Evolutionary conservation across 2,888 invertebrate genomes (phyloP).

Genomic region (Crepidodera aurea): DNA sequence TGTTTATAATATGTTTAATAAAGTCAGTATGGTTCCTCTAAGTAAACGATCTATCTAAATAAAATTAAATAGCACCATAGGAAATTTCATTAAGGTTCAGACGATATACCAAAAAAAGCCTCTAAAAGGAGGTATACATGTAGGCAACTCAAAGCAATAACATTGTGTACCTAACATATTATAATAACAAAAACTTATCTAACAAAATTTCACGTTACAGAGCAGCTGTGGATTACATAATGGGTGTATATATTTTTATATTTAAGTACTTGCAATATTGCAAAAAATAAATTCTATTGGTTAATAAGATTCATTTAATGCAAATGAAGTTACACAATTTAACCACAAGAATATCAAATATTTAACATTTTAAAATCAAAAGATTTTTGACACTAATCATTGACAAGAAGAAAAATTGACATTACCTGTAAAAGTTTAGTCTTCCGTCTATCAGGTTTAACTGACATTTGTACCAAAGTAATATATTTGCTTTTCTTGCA

Average conservation of each 20-base stretch:
- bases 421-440: too few species aligned
- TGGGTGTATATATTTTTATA: slow-evolving; percentile 16
- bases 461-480: too few species aligned
- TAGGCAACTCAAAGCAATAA: slow-evolving; percentile 21
- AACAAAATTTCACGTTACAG: neutral
- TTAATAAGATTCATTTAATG: neutral
- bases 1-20: slow-evolving; percentile 1
- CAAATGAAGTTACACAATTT: neutral
- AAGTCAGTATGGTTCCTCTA: slow-evolving; percentile 21
- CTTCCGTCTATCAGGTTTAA: too few species aligned
- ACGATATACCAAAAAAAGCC: slow-evolving; percentile 12
- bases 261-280: neutral
- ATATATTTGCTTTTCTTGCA: too few species aligned
- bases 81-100: slow-evolving; percentile 11
- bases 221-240: slow-evolving; percentile 7
- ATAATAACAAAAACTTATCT: slow-evolving; percentile 14
- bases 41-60: slow-evolving; percentile 7
- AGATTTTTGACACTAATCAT: too few species aligned
- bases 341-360: neutral
- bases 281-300: neutral
- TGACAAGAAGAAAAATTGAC: too few species aligned
- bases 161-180: slow-evolving; percentile 13
- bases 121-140: slow-evolving; percentile 14
- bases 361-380: neutral
- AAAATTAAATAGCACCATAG: slow-evolving; percentile 28